Base-by-base conservation (phyloP, 2,797 vertebrate species). In the Hyperoplus lanceolatus region DNA sequence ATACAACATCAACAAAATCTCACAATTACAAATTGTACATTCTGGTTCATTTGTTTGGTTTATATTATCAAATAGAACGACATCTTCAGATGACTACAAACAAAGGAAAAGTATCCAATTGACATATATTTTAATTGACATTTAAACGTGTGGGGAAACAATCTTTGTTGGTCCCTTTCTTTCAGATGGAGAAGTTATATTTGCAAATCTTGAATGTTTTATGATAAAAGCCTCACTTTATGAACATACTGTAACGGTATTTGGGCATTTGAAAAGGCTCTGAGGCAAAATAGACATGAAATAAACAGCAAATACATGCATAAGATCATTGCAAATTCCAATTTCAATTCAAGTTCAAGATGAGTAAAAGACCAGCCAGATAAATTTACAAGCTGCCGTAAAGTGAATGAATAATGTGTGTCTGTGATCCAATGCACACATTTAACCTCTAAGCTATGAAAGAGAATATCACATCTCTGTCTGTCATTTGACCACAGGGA, bases 401-500 rank as follows among this genome's bases (percentile, higher is more conserved):
- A 73, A 59, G 71, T 79, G 78, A 86, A 75, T 66, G 29, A 29
- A 29, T 78, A 84, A 85, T 89, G 70, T 75, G 81, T 58, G 48
- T 46, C 56, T 82, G 71, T 82, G 83, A 89, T 89, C 80, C 65
- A 64, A 65, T 57, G 67, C 73, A 61, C 76, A 83, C 70, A 78
- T 91, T 89, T 51, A 75, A 87, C 86, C 87, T 90, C 72, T 58
- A 29, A 87, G 87, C 86, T 79, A 81, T 87, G 73, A 88, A 76
- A 77, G 69, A 85, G 78, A 90, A 85, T 79, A 89, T 94, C 89
- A 87, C 89, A 86, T 90, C 83, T 77, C 82, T 87, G 83, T 77
- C 89, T 81, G 87, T 90, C 90, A 82, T 90, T 86, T 92, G 90
- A 92, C 90, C 92, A 80, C 80, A 70, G 86, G 87, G 85, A 86